Conservation (phyloP, 1,140 invertebrate species). For the Prorops nasuta region DNA sequence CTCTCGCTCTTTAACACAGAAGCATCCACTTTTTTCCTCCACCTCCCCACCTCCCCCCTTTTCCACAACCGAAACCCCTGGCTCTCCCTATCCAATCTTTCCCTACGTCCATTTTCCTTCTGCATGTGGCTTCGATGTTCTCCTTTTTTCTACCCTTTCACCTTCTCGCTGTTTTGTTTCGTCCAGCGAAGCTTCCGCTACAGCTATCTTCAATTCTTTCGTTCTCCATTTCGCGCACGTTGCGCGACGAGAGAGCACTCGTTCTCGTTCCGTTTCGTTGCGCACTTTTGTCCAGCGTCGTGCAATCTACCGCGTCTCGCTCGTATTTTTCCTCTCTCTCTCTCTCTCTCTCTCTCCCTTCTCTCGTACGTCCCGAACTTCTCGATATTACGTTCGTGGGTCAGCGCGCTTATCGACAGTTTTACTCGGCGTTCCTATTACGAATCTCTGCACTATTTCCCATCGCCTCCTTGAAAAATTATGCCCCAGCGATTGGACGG, state of each 20-base stretch:
- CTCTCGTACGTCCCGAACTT: slow-evolving; percentile 6
- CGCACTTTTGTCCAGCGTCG: slow-evolving; percentile 27
- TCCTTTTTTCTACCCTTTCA: slow-evolving; percentile 7
- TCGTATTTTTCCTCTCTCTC: slow-evolving; percentile 3
- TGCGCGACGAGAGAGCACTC: no score
- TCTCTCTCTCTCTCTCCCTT: slow-evolving; percentile 4
- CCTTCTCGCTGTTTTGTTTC: slow-evolving; percentile 9
- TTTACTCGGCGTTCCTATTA: slow-evolving; percentile 42
- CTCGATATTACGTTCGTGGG: slow-evolving; percentile 36
- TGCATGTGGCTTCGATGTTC: not conserved
- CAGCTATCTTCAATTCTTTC: not conserved
- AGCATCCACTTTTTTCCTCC: not conserved
- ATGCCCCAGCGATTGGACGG: no score
- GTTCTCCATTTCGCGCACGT: not conserved
- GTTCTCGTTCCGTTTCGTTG: slow-evolving; percentile 1
- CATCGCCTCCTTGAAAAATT: no score
- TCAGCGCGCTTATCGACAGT: slow-evolving; percentile 43
- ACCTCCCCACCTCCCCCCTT: slow-evolving; percentile 9
- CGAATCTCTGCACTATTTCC: slow-evolving; percentile 25
- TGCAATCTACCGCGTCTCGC: not conserved
- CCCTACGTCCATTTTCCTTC: not conserved
- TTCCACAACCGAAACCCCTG: not conserved
- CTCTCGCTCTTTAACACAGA: not conserved
- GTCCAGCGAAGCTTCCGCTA: not conserved
- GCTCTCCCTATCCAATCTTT: not conserved